Conservation (phyloP, 2,113 vertebrate genomes). For the Columba janthina region DNA sequence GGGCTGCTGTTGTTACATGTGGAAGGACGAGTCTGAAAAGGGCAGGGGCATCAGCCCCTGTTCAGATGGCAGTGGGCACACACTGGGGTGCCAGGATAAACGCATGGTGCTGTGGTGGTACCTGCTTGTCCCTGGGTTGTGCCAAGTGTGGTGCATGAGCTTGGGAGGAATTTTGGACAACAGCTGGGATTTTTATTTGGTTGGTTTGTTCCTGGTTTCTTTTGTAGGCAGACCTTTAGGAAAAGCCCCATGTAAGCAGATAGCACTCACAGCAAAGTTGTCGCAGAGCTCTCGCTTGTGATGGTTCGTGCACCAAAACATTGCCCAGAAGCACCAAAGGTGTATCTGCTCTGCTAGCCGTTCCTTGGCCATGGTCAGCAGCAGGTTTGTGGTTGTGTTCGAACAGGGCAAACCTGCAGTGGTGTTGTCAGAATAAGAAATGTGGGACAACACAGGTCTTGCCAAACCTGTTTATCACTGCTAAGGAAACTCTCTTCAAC, state of each 20-base stretch:
- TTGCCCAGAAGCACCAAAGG: background rate
- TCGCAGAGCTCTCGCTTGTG: rapidly evolving
- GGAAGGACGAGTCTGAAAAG: background rate
- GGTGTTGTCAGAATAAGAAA: background rate
- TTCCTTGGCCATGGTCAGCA: background rate
- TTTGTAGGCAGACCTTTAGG: background rate
- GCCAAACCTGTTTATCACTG: rapidly evolving
- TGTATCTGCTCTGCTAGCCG: background rate
- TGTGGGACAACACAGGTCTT: background rate
- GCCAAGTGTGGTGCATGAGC: background rate
- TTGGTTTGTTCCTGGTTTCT: background rate
- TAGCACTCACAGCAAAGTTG: background rate
- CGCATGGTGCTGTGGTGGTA: background rate
- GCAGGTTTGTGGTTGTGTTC: background rate
- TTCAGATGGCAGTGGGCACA: background rate
- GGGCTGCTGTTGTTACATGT: background rate
- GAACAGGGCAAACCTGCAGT: background rate
- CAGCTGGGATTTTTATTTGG: background rate
- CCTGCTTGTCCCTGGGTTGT: background rate
- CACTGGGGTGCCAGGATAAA: background rate
- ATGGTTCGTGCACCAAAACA: background rate
- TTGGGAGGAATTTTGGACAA: background rate
- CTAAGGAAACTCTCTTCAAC: background rate
- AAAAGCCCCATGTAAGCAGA: background rate
- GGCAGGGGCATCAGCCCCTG: background rate